Evolutionary conservation across 2,888 invertebrate genomes (phyloP).

Genomic region (Acrocyrtus sp.): DNA sequence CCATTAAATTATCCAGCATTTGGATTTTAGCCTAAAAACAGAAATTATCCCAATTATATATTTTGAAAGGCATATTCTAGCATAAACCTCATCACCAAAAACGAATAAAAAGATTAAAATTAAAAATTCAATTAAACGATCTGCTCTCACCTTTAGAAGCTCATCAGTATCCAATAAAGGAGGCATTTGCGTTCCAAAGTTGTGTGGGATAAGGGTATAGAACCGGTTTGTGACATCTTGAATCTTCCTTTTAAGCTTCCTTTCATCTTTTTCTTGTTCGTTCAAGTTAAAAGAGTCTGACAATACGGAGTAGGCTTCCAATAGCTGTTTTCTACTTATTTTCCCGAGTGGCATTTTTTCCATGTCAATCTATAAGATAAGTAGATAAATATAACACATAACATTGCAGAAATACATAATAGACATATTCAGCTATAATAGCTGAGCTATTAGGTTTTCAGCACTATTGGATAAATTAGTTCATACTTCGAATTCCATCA

Average conservation of each 20-base stretch:
- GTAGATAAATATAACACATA: constrained; percentile 43
- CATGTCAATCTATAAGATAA: constrained; percentile 76
- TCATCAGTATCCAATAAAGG: constrained; percentile 82
- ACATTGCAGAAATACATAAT: constrained; percentile 3
- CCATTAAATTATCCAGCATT: constrained; percentile 92
- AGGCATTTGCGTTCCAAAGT: constrained; percentile 84
- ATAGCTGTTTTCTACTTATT: constrained; percentile 89
- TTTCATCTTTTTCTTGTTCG: constrained; percentile 67
- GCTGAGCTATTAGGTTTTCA: neutral
- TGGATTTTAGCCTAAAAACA: constrained; percentile 73
- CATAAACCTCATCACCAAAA: too few species aligned
- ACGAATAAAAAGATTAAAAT: neutral
- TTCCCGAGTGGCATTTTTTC: constrained; percentile 99
- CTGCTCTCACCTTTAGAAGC: constrained; percentile 72
- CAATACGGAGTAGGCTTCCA: constrained; percentile 84
- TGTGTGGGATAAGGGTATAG: constrained; percentile 95
- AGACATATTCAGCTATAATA: constrained; percentile 1
- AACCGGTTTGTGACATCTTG: constrained; percentile 92
- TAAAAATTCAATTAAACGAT: constrained; percentile 12
- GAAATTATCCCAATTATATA: too few species aligned
- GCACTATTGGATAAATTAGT: neutral
- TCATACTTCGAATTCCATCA: constrained; percentile 91
- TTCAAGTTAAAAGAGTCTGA: constrained; percentile 40
- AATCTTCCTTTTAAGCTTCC: constrained; percentile 69
- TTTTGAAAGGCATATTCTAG: too few species aligned